phyloP scores from a whole-genome alignment of 2,888 invertebrate species.

The Hoplodrina ambigua region DNA sequence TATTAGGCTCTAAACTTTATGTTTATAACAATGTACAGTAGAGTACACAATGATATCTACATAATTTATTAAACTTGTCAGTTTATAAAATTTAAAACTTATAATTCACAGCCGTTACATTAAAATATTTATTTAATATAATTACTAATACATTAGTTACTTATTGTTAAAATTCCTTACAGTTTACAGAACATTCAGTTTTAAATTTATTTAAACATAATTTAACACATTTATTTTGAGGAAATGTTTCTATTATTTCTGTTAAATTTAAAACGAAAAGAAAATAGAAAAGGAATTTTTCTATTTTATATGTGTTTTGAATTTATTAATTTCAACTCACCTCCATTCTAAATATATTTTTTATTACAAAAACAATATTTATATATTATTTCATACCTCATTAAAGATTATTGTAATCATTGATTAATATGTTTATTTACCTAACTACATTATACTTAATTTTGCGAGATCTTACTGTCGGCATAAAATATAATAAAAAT shows the following conservation, averaged over 20 bases:
- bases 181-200: slow-evolving; percentile 7
- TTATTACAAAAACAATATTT: not conserved
- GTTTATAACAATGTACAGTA: slow-evolving; percentile 33
- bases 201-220: not conserved
- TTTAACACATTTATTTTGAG: not conserved
- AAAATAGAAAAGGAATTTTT: no score
- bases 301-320: not conserved
- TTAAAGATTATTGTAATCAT: slow-evolving; percentile 11
- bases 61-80: slow-evolving; percentile 48
- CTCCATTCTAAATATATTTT: not conserved
- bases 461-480: slow-evolving; percentile 2
- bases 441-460: slow-evolving; percentile 16
- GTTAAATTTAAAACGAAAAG: no score
- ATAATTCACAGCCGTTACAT: slow-evolving; percentile 63
- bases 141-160: slow-evolving; percentile 26
- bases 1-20: slow-evolving; percentile 54
- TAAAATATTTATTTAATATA: slow-evolving; percentile 49
- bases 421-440: slow-evolving; percentile 20
- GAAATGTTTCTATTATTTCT: not conserved
- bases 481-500: not conserved
- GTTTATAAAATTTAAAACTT: slow-evolving; percentile 60
- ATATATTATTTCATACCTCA: not conserved
- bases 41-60: slow-evolving; percentile 33
- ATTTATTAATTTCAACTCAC: not conserved
- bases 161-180: slow-evolving; percentile 26